These are phyloP conservation scores for Hemitrygon akajei DNA, from an alignment of 2,797 vertebrate genomes.

Conservation along the genomic window DNA sequence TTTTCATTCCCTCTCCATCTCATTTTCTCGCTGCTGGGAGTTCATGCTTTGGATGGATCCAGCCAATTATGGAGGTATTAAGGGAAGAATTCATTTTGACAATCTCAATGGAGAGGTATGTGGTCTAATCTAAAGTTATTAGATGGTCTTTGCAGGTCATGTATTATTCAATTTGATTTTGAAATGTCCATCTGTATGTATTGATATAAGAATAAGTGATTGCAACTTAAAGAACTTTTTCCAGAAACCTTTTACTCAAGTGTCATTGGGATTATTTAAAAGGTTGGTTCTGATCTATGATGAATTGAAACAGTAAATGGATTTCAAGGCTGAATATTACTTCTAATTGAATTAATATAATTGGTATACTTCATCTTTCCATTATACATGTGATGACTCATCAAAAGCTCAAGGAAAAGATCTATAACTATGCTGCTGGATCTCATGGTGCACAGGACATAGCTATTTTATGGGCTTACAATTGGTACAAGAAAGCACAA, in stretches of 20 bases:
- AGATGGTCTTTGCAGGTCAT: background rate
- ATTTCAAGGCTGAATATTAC: background rate
- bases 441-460: background rate
- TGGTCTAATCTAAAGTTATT: background rate
- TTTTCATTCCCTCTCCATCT: conserved; percentile 93
- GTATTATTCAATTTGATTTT: background rate
- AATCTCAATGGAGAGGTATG: conserved; percentile 73
- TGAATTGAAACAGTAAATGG: background rate
- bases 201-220: background rate
- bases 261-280: background rate
- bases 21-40: conserved; percentile 94
- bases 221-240: background rate
- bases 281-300: background rate
- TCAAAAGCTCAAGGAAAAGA: background rate
- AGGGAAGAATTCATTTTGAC: conserved; percentile 72
- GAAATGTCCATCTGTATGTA: background rate
- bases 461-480: background rate
- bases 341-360: background rate
- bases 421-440: background rate
- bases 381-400: too few species aligned
- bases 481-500: background rate
- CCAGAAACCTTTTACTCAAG: background rate
- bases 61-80: conserved; percentile 84
- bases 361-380: too few species aligned
- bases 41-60: conserved; percentile 97